A percentile compares a stretch with the other conserved stretches of the same genome.
phyloP scores from a whole-genome alignment of 2,797 vertebrate species.

The Halcyon chelicuti region DNA sequence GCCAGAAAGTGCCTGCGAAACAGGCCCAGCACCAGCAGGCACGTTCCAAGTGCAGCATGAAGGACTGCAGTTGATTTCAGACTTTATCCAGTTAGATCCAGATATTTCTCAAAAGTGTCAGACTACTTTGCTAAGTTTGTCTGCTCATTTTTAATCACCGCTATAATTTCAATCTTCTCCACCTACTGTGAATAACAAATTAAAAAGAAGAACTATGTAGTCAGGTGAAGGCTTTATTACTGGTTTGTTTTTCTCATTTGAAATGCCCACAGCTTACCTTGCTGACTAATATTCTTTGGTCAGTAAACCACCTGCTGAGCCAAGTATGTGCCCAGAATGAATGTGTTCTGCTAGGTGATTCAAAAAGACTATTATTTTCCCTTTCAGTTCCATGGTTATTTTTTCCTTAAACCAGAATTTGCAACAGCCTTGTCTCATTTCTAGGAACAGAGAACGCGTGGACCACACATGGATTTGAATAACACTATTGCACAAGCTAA shows the following conservation, averaged over 20 bases:
- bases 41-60: neutral
- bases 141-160: conserved; percentile 12
- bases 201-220: neutral
- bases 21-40: fast-evolving
- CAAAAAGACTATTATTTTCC: neutral
- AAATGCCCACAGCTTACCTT: conserved; percentile 11
- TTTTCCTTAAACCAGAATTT: neutral
- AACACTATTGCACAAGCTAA: neutral
- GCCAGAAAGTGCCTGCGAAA: neutral
- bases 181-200: conserved; percentile 26
- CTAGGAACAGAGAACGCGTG: neutral
- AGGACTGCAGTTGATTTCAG: neutral
- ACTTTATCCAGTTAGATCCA: neutral
- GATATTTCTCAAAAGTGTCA: neutral
- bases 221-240: conserved; percentile 11
- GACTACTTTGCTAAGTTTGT: neutral
- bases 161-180: conserved; percentile 35
- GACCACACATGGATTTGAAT: neutral
- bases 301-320: conserved; percentile 38
- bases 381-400: neutral
- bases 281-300: conserved; percentile 13
- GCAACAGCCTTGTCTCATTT: neutral
- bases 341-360: neutral
- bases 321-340: neutral
- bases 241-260: neutral